phyloP scores from a whole-genome alignment of 2,113 vertebrate genomes.

The Turdus rufiventris region DNA sequence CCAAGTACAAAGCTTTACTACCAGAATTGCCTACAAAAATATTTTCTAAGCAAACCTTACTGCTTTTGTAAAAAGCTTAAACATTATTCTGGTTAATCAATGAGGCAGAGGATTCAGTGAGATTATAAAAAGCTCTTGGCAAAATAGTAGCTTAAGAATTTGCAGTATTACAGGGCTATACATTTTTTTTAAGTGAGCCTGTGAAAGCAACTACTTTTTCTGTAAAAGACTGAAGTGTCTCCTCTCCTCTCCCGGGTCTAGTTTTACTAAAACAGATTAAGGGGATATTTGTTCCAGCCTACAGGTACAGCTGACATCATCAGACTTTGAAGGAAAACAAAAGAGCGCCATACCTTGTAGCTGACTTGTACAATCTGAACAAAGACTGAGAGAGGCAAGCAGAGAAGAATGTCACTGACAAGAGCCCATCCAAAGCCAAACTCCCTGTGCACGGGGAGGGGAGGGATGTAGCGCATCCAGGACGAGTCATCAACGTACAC shows the following conservation, averaged over 20 bases:
- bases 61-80: slow-evolving; percentile 9
- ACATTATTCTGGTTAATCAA: not conserved
- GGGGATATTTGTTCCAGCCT: not conserved
- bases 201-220: not conserved
- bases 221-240: not conserved
- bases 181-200: not conserved
- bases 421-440: slow-evolving; percentile 87
- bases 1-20: not conserved
- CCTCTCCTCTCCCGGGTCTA: not conserved
- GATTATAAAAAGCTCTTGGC: not conserved
- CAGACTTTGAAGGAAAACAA: not conserved
- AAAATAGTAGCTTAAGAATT: not conserved
- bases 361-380: slow-evolving; percentile 90
- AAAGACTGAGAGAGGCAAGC: slow-evolving; percentile 90
- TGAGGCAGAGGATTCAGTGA: not conserved
- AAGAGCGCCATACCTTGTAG: slow-evolving; percentile 79
- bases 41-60: not conserved
- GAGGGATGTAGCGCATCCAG: slow-evolving; percentile 87
- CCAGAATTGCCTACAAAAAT: not conserved
- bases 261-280: not conserved
- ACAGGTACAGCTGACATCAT: not conserved
- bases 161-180: not conserved
- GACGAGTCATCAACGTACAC: slow-evolving; percentile 82
- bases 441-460: slow-evolving; percentile 80
- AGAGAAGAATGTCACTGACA: slow-evolving; percentile 87